A percentile compares a stretch with the other conserved stretches of the same genome.
Conservation (phyloP, 2,797 vertebrate species). For the Diplodus puntazzo region DNA sequence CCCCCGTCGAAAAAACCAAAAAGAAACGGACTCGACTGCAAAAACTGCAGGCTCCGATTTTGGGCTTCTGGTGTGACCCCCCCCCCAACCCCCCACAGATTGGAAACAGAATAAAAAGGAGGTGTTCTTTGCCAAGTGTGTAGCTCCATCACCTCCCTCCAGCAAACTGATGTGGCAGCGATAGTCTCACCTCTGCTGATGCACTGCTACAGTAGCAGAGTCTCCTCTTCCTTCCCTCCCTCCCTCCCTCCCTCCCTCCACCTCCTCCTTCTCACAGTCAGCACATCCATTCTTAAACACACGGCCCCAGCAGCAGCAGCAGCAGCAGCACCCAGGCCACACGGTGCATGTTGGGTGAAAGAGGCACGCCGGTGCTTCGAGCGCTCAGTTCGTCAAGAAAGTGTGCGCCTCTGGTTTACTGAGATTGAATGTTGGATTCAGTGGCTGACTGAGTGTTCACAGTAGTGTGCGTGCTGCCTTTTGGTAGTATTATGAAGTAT, state of each 20-base stretch:
- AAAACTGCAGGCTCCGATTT: neutral
- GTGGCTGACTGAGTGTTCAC: neutral
- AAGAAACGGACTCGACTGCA: constrained; percentile 7
- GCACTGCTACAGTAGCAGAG: constrained; percentile 76
- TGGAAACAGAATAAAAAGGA: constrained; percentile 22
- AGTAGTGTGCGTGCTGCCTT: neutral
- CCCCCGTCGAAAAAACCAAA: constrained; percentile 12
- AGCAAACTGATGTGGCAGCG: constrained; percentile 63
- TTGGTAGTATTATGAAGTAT: neutral
- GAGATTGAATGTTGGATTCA: neutral
- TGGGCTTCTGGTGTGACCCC: constrained; percentile 18
- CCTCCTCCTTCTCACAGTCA: constrained; percentile 64
- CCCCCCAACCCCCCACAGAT: no score
- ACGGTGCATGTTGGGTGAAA: constrained; percentile 40
- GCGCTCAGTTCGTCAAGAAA: neutral
- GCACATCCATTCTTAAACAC: constrained; percentile 79
- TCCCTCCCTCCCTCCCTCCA: neutral
- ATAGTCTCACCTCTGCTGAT: constrained; percentile 77
- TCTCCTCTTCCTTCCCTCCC: constrained; percentile 42
- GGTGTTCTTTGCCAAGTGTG: constrained; percentile 21
- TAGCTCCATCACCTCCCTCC: constrained; percentile 32
- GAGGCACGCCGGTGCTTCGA: neutral
- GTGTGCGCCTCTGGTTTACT: neutral
- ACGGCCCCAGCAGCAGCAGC: constrained; percentile 48
- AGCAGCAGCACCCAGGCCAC: constrained; percentile 57